Evolutionary conservation across 2,888 invertebrate genomes (phyloP), one percentile per base, ranked within the genome.

Genomic region (Catonia carolina): DNA sequence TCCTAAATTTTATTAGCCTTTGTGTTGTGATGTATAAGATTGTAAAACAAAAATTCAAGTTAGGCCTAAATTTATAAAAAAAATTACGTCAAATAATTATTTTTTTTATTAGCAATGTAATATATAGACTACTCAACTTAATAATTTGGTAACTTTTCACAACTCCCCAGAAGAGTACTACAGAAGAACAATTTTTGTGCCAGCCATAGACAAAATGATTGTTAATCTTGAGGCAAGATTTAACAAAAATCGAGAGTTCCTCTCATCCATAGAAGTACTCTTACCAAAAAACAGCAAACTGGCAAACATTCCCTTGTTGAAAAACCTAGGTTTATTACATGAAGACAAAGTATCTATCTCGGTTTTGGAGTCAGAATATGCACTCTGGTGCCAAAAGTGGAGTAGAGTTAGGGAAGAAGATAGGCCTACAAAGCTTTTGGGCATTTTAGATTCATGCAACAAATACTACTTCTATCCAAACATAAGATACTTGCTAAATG

Each of bases 111-210:
- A n/a, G n/a, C n/a, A n/a, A n/a, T n/a, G n/a, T n/a, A n/a, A n/a
- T n/a, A n/a, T n/a, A n/a, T n/a, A n/a, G n/a, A n/a, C n/a, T n/a
- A n/a, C n/a, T n/a, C n/a, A n/a, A n/a, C n/a, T n/a, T n/a, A n/a
- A n/a, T n/a, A n/a, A n/a, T n/a, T n/a, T n/a, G n/a, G n/a, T n/a
- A n/a, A n/a, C n/a, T n/a, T n/a, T n/a, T n/a, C n/a, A n/a, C n/a
- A n/a, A n/a, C n/a, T n/a, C n/a, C n/a, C 47, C 47, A 47, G 47
- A 47, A 8, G 47, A 47, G n/a, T 47, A 47, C 22, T 47, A 8
- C 47, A 47, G 47, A 47, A 15, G 20, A 47, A 20, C 8, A 18
- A 8, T 15, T 47, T 47, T 47, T 47, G 20, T 47, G 6, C 47
- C 47, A 15, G 47, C 47, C n/a, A 47, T 47, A 6, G 47, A 47